Percentiles rank a stretch among this genome's conserved stretches.
These are phyloP conservation scores for Tautogolabrus adspersus DNA, from an alignment of 2,113 vertebrate species.

Conservation along the genomic window DNA sequence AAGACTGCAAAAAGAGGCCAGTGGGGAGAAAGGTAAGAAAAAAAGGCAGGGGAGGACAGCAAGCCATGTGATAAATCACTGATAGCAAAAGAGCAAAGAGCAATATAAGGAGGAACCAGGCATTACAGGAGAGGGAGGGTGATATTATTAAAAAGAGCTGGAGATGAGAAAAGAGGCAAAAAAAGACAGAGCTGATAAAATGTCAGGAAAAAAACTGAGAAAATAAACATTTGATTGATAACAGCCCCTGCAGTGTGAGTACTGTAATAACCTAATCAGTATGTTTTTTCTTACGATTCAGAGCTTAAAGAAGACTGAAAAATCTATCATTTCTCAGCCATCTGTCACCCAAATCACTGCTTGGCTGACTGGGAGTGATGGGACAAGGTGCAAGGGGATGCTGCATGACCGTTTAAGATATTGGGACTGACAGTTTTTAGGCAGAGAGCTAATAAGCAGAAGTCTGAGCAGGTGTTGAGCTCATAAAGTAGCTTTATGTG, in stretches of 20 bases:
- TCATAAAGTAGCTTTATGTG: constrained; percentile 66
- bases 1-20: constrained; percentile 33
- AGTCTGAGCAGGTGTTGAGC: constrained; percentile 54
- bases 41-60: constrained; percentile 6
- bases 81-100: constrained; percentile 37
- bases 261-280: constrained; percentile 60
- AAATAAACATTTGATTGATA: constrained; percentile 55
- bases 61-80: constrained; percentile 52
- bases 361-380: constrained; percentile 59
- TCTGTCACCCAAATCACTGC: constrained; percentile 66
- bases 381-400: constrained; percentile 30
- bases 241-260: constrained; percentile 26
- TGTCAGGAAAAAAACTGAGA: not conserved
- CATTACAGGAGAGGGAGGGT: constrained; percentile 17
- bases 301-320: constrained; percentile 51
- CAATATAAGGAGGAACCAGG: constrained; percentile 31
- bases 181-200: constrained; percentile 28
- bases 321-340: constrained; percentile 60
- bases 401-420: constrained; percentile 23
- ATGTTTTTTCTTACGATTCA: constrained; percentile 42
- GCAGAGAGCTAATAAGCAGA: constrained; percentile 45
- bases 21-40: constrained; percentile 26
- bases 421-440: constrained; percentile 54
- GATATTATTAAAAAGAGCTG: constrained; percentile 42
- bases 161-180: constrained; percentile 36